Conservation (phyloP, 2,888 invertebrate species). For the Tenthredo notha region DNA sequence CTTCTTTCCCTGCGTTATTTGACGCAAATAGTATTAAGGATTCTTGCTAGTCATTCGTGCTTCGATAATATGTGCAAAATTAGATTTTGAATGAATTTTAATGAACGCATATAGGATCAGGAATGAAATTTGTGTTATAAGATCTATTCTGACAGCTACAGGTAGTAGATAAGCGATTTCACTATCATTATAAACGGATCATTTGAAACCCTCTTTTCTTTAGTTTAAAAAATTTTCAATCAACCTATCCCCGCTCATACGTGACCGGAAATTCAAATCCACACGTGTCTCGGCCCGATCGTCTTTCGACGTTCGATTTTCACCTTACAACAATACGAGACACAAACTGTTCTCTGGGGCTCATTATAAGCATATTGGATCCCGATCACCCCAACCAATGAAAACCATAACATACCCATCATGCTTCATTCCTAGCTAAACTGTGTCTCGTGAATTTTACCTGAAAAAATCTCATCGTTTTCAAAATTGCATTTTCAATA, state of each 20-base stretch:
- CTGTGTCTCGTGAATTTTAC: background rate
- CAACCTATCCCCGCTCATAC: background rate
- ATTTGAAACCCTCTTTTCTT: background rate
- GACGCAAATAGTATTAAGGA: slow-evolving; percentile 36
- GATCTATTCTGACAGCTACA: background rate
- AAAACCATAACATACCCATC: background rate
- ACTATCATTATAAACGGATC: background rate
- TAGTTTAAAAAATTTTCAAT: background rate
- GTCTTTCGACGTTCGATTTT: slow-evolving; percentile 24
- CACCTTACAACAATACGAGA: background rate
- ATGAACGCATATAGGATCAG: background rate
- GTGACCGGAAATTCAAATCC: slow-evolving; percentile 29
- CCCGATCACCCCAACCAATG: background rate
- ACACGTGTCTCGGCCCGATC: background rate
- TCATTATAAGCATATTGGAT: slow-evolving; percentile 35
- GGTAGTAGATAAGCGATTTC: background rate
- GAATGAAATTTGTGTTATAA: background rate
- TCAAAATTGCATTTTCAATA: background rate
- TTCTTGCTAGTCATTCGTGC: background rate
- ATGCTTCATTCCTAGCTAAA: background rate
- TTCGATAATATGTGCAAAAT: background rate
- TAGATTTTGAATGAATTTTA: background rate
- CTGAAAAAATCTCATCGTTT: background rate
- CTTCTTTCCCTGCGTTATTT: slow-evolving; percentile 11
- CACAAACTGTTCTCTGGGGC: background rate